Base-by-base conservation (phyloP, 2,888 invertebrate species). In the Glaucopsyche alexis region DNA sequence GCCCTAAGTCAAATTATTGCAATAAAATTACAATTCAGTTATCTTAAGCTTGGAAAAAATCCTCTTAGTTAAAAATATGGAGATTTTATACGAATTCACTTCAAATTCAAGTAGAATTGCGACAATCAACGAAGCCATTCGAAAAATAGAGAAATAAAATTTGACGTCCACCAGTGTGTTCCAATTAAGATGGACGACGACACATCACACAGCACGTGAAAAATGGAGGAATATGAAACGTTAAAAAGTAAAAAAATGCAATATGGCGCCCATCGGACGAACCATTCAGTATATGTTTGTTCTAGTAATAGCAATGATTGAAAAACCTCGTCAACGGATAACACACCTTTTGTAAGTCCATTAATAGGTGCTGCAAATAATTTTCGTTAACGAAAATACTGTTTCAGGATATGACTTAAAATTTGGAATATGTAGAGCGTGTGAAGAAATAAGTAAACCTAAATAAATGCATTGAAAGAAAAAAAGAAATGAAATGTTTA, bases 121-220 rank as follows among this genome's bases (percentile, higher is more conserved):
- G 11, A 55, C 16, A 55, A 55, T 19, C 16, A 55, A 19, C 19
- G 55, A 19, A 55, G 55, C 55, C 55, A 55, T 19, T 55, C 9
- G 42, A 42, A 16, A 55, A 55, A 55, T 55, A 55, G 16, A 16
- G 55, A 55, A 52, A 16, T 55, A 9, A 42, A 3, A 19, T 55
- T 19, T 55, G 19, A 19, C 16, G 16, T 52, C 6, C 42, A 42
- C 55, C 55, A 19, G 4, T 19, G 19, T 55, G 55, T 55, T 55
- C 55, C 55, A 55, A 55, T 55, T 55, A 55, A 19, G 55, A 55
- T 55, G 55, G 19, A 19, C 55, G 19, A 19, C 55, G 55, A 55
- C 55, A 55, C 55, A 19, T 55, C 55, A 55, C 11, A 52, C 19
- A 8, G 42, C 42, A 7, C 7, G 19, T 55, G 19, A 16, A 55